phyloP scores from a whole-genome alignment of 2,888 invertebrate genomes.

The Drosophila ustulata region DNA sequence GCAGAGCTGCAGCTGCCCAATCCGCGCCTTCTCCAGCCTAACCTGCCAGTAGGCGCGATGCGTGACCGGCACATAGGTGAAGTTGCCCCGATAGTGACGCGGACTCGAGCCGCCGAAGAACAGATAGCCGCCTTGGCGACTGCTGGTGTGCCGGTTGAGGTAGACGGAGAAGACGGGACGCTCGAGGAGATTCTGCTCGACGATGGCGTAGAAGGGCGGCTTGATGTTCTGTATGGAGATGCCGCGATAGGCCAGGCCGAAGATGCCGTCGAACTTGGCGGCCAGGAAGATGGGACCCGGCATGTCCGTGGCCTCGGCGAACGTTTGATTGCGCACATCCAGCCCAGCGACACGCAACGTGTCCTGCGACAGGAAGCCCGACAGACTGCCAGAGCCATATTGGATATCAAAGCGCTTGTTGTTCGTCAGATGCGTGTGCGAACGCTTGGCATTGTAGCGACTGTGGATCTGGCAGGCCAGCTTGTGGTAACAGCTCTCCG shows the following conservation, averaged over 20 bases:
- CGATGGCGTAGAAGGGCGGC: conserved; percentile 64
- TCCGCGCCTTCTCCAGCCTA: conserved; percentile 51
- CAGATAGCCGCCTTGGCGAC: conserved; percentile 54
- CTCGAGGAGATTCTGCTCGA: conserved; percentile 56
- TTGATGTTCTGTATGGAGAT: conserved; percentile 66
- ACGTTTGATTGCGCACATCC: conserved; percentile 54
- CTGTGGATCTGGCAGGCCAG: conserved; percentile 97
- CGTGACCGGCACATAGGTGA: conserved; percentile 65
- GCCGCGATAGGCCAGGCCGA: conserved; percentile 63
- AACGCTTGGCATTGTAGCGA: conserved; percentile 95
- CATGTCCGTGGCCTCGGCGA: conserved; percentile 71
- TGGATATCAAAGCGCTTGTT: conserved; percentile 85
- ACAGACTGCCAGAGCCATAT: conserved; percentile 68
- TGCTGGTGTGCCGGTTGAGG: conserved; percentile 41
- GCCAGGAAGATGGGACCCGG: conserved; percentile 73
- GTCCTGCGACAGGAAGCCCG: conserved; percentile 59
- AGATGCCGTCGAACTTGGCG: conserved; percentile 72
- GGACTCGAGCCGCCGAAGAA: conserved; percentile 70
- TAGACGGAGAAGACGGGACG: conserved; percentile 66
- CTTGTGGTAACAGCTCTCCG: conserved; percentile 96
- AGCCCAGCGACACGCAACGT: conserved; percentile 63
- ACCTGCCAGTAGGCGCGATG: conserved; percentile 70
- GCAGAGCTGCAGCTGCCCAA: conserved; percentile 54
- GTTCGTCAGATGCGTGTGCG: conserved; percentile 92
- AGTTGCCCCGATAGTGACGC: conserved; percentile 57